Conservation (phyloP, 1,140 invertebrate species). For the Heliconius hewitsoni region DNA sequence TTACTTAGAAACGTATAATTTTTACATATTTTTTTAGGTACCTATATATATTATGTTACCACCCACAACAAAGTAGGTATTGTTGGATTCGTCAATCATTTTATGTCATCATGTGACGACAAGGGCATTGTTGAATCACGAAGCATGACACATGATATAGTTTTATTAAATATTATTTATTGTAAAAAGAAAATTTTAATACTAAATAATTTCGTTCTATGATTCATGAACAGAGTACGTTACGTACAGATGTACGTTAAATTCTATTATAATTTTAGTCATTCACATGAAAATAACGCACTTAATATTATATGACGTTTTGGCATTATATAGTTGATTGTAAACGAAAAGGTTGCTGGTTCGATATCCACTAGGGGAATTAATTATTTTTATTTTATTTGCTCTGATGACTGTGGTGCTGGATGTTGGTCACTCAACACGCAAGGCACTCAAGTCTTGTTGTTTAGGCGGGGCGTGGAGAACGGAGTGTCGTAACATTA, state of each 20-base stretch:
- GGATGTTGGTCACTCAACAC: neutral
- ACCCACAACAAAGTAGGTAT: too few relatives aligned
- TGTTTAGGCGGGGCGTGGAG: too few relatives aligned
- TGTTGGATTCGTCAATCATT: neutral
- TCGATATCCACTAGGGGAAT: neutral
- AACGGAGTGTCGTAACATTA: too few relatives aligned
- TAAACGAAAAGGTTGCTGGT: neutral
- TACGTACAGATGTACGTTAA: neutral
- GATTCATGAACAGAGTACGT: neutral
- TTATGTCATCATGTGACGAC: neutral
- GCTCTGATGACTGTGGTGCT: neutral
- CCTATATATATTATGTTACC: too few relatives aligned
- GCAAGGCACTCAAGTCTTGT: too few relatives aligned
- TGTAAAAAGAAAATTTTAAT: conserved; percentile 31
- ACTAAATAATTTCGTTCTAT: conserved; percentile 9
- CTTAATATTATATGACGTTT: neutral
- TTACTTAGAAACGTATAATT: too few relatives aligned
- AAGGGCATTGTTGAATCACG: conserved; percentile 19
- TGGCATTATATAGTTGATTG: neutral
- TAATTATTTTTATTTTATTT: neutral
- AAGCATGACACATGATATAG: conserved; percentile 26
- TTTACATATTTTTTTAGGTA: too few relatives aligned
- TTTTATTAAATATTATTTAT: conserved; percentile 25
- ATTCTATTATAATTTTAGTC: neutral
- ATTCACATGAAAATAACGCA: neutral